Conservation (phyloP, 2,888 invertebrate species). For the Cremastobaeus sp. region DNA sequence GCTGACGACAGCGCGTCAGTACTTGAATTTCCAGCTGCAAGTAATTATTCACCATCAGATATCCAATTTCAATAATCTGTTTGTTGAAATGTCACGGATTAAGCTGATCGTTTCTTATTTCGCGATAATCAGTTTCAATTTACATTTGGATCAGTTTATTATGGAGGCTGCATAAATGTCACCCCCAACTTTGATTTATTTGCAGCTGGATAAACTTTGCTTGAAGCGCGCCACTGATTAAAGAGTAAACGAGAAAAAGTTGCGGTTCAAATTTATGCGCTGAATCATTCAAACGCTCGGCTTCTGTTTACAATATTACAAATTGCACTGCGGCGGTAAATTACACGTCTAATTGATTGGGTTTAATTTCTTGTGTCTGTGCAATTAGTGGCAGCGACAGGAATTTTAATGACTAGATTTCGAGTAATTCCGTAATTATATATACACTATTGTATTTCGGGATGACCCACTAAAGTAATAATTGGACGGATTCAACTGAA, state of each 20-base stretch:
- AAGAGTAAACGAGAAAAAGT: conserved; percentile 1
- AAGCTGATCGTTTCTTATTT: neutral
- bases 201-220: neutral
- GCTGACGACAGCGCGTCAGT: neutral
- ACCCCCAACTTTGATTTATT: conserved; percentile 13
- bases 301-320: neutral
- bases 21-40: neutral
- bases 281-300: neutral
- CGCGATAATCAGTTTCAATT: neutral
- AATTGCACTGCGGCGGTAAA: neutral
- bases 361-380: too few species aligned
- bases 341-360: neutral
- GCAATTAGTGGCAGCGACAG: too few species aligned
- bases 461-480: too few species aligned
- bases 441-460: too few species aligned
- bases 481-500: too few species aligned
- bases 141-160: conserved; percentile 9
- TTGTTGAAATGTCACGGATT: neutral
- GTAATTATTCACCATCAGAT: conserved; percentile 3
- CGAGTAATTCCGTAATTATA: too few species aligned
- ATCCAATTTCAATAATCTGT: neutral
- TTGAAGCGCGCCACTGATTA: conserved; percentile 12
- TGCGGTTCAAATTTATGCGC: neutral
- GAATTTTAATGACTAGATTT: too few species aligned
- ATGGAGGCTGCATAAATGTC: conserved; percentile 2